These are phyloP conservation scores for Linyphia triangularis DNA, from an alignment of 2,888 invertebrate genomes.

Conservation along the genomic window DNA sequence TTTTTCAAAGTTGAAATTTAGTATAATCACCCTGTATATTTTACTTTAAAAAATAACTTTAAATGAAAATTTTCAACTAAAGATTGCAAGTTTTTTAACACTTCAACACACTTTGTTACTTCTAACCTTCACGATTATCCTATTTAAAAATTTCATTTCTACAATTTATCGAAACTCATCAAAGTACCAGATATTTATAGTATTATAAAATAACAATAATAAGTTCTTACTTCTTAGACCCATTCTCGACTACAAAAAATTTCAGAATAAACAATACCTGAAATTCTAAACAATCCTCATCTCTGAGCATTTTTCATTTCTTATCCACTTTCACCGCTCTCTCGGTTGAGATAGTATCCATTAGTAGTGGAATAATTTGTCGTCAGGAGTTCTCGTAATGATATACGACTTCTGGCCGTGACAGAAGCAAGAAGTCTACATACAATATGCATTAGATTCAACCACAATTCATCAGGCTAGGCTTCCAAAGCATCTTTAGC, in stretches of 20 bases:
- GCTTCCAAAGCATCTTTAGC: slow-evolving; percentile 40
- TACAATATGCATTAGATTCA: slow-evolving; percentile 68
- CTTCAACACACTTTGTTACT: too few species aligned
- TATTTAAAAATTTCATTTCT: too few species aligned
- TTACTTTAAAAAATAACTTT: too few species aligned
- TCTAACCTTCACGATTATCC: too few species aligned
- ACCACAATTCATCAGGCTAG: slow-evolving; percentile 47
- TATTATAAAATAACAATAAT: too few species aligned
- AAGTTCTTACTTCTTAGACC: too few species aligned
- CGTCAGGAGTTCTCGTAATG: slow-evolving; percentile 60
- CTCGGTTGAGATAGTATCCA: slow-evolving; percentile 18
- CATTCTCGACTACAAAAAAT: background rate
- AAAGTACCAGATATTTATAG: too few species aligned
- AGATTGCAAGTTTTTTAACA: too few species aligned
- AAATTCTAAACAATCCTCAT: background rate
- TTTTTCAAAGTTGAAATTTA: too few species aligned
- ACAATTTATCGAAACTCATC: too few species aligned
- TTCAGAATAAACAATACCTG: slow-evolving; percentile 12
- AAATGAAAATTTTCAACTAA: too few species aligned
- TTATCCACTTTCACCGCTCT: background rate
- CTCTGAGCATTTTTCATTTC: slow-evolving; percentile 32
- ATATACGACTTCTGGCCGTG: slow-evolving; percentile 62
- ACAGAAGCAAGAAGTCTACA: slow-evolving; percentile 59
- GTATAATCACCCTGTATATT: too few species aligned
- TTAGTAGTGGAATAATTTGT: slow-evolving; percentile 64